Base-by-base conservation (phyloP, 2,797 vertebrate genomes). In the Erpetoichthys calabaricus region DNA sequence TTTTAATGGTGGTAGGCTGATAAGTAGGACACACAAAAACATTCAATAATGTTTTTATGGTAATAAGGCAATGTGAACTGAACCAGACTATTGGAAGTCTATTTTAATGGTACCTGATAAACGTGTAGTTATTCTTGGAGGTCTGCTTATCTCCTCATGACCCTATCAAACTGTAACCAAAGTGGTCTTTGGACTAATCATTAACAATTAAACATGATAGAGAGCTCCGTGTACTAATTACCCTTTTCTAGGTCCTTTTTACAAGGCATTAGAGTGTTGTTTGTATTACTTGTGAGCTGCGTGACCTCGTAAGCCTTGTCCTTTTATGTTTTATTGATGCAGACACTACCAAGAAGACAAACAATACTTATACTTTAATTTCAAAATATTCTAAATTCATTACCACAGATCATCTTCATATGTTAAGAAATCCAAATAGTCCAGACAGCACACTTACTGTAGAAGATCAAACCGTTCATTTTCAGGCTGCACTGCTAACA, bases 141-240 rank as follows among this genome's bases (percentile, higher is more conserved):
- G 63, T 73, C 63, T 73, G 60, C 68, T 63, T 62, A 46, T 62
- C 65, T 60, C 65, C 63, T 56, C 57, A 57, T 4, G 58, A 74
- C 70, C 69, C 71, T 70, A 73, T 79, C 76, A 80, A 79, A 86
- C 58, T 75, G 49, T 73, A 81, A 82, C 67, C 72, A 57, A 65
- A 62, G 57, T 60, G 62, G 64, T 70, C 73, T 56, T 56, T 57
- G 69, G 47, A 64, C 66, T 68, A 74, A 76, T 80, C 71, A 77
- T 84, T 82, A 82, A 84, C 68, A 65, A 54, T 58, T 61, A 51
- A 64, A 60, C 70, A 76, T 70, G 74, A 68, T 60, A 68, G 74
- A 67, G 65, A 60, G 56, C 66, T 62, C 66, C 68, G 69, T 78
- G 65, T 65, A 62, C 67, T 65, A 75, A 77, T 76, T 66, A 67